phyloP scores from a whole-genome alignment of 2,797 vertebrate species.

The Delichon dasypus region DNA sequence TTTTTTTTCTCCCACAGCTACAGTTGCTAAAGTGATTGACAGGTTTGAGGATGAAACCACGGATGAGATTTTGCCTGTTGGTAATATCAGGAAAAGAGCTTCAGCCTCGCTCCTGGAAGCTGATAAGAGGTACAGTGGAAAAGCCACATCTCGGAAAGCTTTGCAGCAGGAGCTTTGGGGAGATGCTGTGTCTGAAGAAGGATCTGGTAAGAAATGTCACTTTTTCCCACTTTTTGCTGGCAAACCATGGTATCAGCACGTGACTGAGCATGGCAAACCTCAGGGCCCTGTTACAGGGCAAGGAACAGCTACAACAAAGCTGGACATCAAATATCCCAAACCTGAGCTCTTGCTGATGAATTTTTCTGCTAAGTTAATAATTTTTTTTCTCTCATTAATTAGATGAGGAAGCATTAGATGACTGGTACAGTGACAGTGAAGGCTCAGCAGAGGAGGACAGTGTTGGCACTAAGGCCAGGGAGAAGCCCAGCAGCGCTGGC shows the following conservation, averaged over 20 bases:
- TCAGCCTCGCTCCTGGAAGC: conserved; percentile 78
- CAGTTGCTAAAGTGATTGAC: conserved; percentile 88
- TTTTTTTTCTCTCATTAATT: background rate
- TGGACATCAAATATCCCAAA: background rate
- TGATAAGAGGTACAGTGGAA: conserved; percentile 88
- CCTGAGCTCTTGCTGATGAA: fast-evolving
- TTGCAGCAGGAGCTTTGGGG: conserved; percentile 78
- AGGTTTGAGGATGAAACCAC: conserved; percentile 80
- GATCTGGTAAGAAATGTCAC: conserved; percentile 68
- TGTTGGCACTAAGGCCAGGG: background rate
- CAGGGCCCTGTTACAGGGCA: background rate
- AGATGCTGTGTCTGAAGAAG: conserved; percentile 67
- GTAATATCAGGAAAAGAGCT: conserved; percentile 79
- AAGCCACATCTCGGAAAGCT: conserved; percentile 83
- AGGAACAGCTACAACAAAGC: background rate
- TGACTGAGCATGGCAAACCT: background rate
- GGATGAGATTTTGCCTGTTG: conserved; percentile 64
- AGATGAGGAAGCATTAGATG: conserved; percentile 60
- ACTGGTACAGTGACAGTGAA: conserved; percentile 44
- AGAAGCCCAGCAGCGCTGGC: conserved; percentile 12
- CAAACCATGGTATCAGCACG: background rate
- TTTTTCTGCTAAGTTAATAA: background rate
- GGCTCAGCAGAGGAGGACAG: conserved; percentile 26
- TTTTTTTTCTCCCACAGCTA: conserved; percentile 61
- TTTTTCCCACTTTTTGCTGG: background rate